Percentiles rank a stretch among this genome's conserved stretches.
Evolutionary conservation across 1,140 invertebrate species (phyloP).

Genomic region (Temnothorax longispinosus): DNA sequence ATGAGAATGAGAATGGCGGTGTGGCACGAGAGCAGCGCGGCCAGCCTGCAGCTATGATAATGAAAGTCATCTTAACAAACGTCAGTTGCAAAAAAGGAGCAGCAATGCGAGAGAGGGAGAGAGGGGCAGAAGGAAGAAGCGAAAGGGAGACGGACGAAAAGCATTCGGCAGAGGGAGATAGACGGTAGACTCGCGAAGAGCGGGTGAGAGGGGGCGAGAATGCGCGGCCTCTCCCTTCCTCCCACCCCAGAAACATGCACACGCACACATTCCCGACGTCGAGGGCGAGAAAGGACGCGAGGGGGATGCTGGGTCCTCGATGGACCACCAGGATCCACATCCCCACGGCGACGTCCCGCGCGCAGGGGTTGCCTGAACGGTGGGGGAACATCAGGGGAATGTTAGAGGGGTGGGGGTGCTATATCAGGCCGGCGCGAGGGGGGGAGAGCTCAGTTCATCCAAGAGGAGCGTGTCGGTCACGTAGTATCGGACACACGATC

Average conservation of each 20-base stretch:
- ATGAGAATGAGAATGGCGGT: constrained; percentile 42
- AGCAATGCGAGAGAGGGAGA: constrained; percentile 37
- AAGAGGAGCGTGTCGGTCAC: constrained; percentile 83
- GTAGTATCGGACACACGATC: constrained; percentile 73
- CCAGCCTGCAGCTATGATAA: constrained; percentile 50
- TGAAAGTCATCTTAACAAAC: constrained; percentile 61
- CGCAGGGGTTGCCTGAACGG: constrained; percentile 74
- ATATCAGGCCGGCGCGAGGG: constrained; percentile 83
- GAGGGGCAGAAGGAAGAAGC: constrained; percentile 8
- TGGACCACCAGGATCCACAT: constrained; percentile 77
- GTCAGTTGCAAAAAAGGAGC: constrained; percentile 59
- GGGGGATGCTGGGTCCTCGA: constrained; percentile 61
- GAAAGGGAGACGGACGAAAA: neutral
- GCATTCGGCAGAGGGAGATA: constrained; percentile 36
- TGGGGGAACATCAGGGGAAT: constrained; percentile 78
- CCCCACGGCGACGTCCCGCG: constrained; percentile 71
- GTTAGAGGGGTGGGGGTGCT: constrained; percentile 84
- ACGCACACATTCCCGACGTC: neutral
- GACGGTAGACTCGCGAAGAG: constrained; percentile 19
- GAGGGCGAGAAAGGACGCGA: constrained; percentile 51
- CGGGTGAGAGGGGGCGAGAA: constrained; percentile 38
- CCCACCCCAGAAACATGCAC: neutral
- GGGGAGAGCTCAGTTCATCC: constrained; percentile 85
- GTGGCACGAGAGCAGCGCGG: neutral
- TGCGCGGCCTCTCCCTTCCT: constrained; percentile 19